Percentiles rank a stretch among this genome's conserved stretches.
Evolutionary conservation across 2,113 vertebrate species (phyloP).

Genomic region (Zosterops borbonicus): DNA sequence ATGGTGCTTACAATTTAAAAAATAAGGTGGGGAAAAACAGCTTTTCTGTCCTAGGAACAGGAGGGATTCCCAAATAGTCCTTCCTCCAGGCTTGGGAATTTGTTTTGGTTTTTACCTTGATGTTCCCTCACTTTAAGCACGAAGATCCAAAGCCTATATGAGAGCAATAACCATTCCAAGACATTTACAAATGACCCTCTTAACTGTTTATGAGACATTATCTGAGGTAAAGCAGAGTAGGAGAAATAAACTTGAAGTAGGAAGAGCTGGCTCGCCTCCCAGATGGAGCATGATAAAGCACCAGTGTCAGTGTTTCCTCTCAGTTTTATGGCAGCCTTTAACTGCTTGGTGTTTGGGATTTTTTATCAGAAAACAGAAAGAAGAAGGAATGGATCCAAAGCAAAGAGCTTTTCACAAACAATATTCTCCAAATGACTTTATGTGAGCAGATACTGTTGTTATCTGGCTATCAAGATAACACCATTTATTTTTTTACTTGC

Average conservation of each 20-base stretch:
- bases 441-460: conserved; percentile 83
- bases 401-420: conserved; percentile 84
- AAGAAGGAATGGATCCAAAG: conserved; percentile 73
- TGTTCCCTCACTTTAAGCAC: conserved; percentile 47
- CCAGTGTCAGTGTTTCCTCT: conserved; percentile 78
- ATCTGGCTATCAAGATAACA: conserved; percentile 93
- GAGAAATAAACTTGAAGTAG: conserved; percentile 87
- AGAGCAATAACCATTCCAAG: conserved; percentile 73
- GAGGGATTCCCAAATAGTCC: neutral
- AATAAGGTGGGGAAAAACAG: neutral
- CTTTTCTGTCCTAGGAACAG: neutral
- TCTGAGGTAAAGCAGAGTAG: conserved; percentile 83
- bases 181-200: conserved; percentile 83
- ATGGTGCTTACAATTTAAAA: neutral
- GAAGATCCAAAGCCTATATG: conserved; percentile 52
- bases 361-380: conserved; percentile 87
- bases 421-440: conserved; percentile 78
- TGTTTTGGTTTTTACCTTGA: conserved; percentile 60
- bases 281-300: conserved; percentile 78
- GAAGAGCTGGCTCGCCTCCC: conserved; percentile 78
- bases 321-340: conserved; percentile 86
- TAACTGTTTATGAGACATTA: conserved; percentile 84
- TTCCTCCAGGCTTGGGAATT: neutral
- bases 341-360: conserved; percentile 83
- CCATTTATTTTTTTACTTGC: conserved; percentile 72